Evolutionary conservation across 2,888 invertebrate genomes (phyloP), one percentile per base, ranked within the genome.

Genomic region (Euclidia mi): DNA sequence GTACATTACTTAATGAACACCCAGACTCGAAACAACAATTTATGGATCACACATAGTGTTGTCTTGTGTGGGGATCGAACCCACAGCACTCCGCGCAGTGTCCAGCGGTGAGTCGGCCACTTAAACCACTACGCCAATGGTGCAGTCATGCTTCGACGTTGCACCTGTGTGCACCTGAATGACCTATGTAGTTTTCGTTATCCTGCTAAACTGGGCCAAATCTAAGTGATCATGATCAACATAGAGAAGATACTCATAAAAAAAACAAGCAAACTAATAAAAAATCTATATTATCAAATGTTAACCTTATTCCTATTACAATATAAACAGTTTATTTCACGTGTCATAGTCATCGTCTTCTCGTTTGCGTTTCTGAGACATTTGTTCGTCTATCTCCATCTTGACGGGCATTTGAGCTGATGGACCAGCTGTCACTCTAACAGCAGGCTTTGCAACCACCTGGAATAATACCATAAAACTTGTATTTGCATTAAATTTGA

Each of bases 301-400:
- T 61, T 58, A 55, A 42, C 12, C 51, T 49, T 20, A 48, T 57
- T 15, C 38, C 44, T 68, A 65, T 6, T 45, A 15, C 20, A 35
- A 49, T 53, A 40, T 28, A 52, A 17, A 40, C 48, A 44, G n/a
- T 69, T 62, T 48, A 46, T 14, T 61, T 73, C 86, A 91, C 70
- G 91, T 78, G 66, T 95, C 95, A 79, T 95, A 95, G 50, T 95
- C 95, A 59, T 96, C 96, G 41, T 96, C 97, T 40, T 96, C 96
- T 0, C 96, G 86, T 77, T 97, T 96, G 12, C 97, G 90, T 77
- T 97, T 97, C 17, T 95, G 85, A 0, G 88, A 72, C 0, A 82
- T 80, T 2, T 84, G 85, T 25, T 94, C 95, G 40, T 96, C 96
- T 0, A 95, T 79, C 62, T 96, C 96, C 95, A 96, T 96, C 75